Evolutionary conservation across 2,888 invertebrate species (phyloP).

Genomic region (Epiperipatus broadwayi): DNA sequence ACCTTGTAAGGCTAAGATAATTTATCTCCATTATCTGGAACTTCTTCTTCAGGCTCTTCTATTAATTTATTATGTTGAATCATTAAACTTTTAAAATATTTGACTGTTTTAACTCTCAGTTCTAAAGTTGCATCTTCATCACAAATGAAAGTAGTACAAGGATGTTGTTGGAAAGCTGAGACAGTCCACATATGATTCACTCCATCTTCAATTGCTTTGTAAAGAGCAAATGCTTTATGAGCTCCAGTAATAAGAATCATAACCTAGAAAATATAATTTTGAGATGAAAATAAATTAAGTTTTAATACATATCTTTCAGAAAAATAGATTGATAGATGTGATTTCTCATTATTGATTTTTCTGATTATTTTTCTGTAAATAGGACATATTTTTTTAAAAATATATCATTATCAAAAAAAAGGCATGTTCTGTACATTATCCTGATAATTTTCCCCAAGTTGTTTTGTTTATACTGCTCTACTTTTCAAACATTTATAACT

Average conservation of each 20-base stretch:
- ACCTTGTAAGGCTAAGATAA: too few species aligned
- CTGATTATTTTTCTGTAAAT: not conserved
- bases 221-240: conserved; percentile 85
- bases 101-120: conserved; percentile 89
- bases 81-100: conserved; percentile 99
- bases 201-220: conserved; percentile 95
- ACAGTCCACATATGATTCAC: conserved; percentile 99
- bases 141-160: conserved; percentile 73
- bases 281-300: not conserved
- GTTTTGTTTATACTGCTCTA: too few species aligned
- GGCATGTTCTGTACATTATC: too few species aligned
- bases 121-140: conserved; percentile 96
- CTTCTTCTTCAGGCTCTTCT: too few species aligned
- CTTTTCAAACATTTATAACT: too few species aligned
- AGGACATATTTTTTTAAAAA: too few species aligned
- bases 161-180: conserved; percentile 91
- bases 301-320: too few species aligned
- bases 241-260: conserved; percentile 94
- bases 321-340: too few species aligned
- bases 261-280: conserved; percentile 37
- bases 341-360: not conserved
- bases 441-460: too few species aligned
- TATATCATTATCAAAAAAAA: too few species aligned
- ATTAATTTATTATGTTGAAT: too few species aligned
- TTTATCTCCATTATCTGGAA: too few species aligned